Evolutionary conservation across 2,797 vertebrate genomes (phyloP).

Genomic region (Danionella dracula): DNA sequence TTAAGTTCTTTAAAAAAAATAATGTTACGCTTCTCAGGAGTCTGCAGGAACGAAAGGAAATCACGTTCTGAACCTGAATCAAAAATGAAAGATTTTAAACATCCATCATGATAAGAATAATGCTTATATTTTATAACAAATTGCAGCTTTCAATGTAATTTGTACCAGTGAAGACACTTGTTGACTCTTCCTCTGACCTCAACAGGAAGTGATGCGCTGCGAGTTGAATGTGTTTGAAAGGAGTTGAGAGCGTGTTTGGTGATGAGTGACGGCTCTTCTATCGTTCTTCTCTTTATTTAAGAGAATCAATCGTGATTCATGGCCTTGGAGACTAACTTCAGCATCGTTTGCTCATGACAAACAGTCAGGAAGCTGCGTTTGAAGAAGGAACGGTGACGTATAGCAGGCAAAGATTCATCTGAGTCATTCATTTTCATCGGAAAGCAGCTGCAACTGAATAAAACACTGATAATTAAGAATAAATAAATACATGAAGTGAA

Average conservation of each 20-base stretch:
- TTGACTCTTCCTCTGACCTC: background rate
- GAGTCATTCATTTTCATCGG: background rate
- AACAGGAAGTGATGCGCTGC: constrained; percentile 11
- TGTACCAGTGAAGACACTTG: background rate
- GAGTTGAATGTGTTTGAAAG: background rate
- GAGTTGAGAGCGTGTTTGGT: background rate
- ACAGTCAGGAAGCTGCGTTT: background rate
- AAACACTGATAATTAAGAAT: constrained; percentile 5
- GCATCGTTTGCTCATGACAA: background rate
- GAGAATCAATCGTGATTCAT: constrained; percentile 26
- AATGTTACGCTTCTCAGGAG: too few species aligned
- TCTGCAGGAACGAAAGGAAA: too few species aligned
- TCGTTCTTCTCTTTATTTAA: background rate
- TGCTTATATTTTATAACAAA: too few species aligned
- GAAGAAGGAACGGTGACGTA: background rate
- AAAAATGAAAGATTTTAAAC: too few species aligned
- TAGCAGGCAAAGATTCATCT: constrained; percentile 2
- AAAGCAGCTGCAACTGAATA: constrained; percentile 34
- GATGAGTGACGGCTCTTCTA: background rate
- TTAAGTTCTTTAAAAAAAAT: too few species aligned
- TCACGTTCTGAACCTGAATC: too few species aligned
- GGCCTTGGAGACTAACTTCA: background rate
- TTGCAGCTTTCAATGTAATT: too few species aligned
- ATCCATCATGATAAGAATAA: too few species aligned
- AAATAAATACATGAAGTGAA: too few species aligned